Evolutionary conservation across 2,888 invertebrate genomes (phyloP).

Genomic region (Keiferia lycopersicella): DNA sequence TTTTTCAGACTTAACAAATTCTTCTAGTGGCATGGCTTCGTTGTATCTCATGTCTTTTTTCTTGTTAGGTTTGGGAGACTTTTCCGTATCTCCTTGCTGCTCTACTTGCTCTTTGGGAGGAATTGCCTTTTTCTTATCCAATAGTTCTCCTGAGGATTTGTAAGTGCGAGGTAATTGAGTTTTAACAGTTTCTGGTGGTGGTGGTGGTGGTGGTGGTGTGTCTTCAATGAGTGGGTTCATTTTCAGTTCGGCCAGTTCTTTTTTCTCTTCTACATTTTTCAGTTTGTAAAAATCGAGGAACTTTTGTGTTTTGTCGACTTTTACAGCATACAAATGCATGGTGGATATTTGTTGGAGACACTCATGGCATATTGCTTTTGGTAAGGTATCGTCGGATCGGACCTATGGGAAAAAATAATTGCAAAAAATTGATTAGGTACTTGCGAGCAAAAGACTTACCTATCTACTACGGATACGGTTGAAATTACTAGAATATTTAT

Average conservation of each 20-base stretch:
- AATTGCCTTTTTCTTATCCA: conserved; percentile 30
- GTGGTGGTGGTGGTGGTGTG: too few species aligned
- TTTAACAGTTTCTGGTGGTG: conserved; percentile 48
- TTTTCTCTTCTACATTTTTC: conserved; percentile 56
- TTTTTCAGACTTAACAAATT: conserved; percentile 64
- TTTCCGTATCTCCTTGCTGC: conserved; percentile 62
- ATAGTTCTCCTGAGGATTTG: conserved; percentile 27
- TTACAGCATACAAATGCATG: conserved; percentile 65
- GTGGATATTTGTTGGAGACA: conserved; percentile 69
- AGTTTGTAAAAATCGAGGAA: conserved; percentile 68
- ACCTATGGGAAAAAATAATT: conserved; percentile 48
- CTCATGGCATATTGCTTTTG: conserved; percentile 77
- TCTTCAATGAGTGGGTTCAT: conserved; percentile 49
- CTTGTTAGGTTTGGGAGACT: conserved; percentile 43
- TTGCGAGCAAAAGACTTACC: too few species aligned
- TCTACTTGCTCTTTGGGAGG: conserved; percentile 47
- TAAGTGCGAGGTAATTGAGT: conserved; percentile 30
- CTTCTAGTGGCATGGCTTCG: conserved; percentile 71
- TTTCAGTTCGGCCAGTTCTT: conserved; percentile 42
- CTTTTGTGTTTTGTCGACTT: conserved; percentile 75
- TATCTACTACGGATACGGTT: too few species aligned
- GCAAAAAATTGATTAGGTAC: too few species aligned
- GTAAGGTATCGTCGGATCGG: conserved; percentile 66
- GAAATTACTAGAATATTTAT: too few species aligned
- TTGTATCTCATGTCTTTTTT: conserved; percentile 58